These are phyloP conservation scores for Callipepla squamata DNA, from an alignment of 2,113 vertebrate genomes.

Conservation along the genomic window DNA sequence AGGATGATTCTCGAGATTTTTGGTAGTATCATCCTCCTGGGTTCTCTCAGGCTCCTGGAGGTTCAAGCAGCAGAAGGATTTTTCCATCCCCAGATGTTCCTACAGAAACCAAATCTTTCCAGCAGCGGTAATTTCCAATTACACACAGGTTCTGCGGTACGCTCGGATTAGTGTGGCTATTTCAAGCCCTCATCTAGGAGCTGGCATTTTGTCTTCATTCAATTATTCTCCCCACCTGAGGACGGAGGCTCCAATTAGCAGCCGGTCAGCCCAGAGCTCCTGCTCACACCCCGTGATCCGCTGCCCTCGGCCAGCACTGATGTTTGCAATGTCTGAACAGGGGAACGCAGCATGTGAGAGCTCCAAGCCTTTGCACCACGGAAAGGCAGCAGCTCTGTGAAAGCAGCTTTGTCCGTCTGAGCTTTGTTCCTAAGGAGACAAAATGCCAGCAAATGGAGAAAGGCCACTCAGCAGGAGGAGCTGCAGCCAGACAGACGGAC, in stretches of 20 bases:
- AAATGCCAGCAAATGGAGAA: not conserved
- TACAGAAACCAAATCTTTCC: not conserved
- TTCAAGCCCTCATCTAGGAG: not conserved
- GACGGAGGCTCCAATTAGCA: not conserved
- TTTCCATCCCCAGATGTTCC: not conserved
- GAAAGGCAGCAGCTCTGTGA: not conserved
- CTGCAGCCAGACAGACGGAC: not conserved
- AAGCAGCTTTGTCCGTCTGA: not conserved
- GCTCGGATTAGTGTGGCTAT: not conserved
- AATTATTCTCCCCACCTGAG: not conserved
- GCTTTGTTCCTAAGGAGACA: not conserved
- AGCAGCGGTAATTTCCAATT: not conserved
- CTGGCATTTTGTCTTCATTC: not conserved
- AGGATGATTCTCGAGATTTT: conserved; percentile 7
- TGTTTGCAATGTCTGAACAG: not conserved
- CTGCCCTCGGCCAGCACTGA: not conserved
- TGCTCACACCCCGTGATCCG: not conserved
- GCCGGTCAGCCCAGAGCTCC: not conserved
- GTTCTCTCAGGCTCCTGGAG: not conserved
- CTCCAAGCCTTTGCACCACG: not conserved
- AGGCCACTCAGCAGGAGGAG: not conserved
- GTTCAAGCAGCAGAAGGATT: not conserved
- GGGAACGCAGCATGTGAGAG: not conserved
- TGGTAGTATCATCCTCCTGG: not conserved
- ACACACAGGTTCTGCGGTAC: not conserved